These are phyloP conservation scores for Fregata magnificens DNA, from an alignment of 2,113 vertebrate genomes.

Conservation along the genomic window DNA sequence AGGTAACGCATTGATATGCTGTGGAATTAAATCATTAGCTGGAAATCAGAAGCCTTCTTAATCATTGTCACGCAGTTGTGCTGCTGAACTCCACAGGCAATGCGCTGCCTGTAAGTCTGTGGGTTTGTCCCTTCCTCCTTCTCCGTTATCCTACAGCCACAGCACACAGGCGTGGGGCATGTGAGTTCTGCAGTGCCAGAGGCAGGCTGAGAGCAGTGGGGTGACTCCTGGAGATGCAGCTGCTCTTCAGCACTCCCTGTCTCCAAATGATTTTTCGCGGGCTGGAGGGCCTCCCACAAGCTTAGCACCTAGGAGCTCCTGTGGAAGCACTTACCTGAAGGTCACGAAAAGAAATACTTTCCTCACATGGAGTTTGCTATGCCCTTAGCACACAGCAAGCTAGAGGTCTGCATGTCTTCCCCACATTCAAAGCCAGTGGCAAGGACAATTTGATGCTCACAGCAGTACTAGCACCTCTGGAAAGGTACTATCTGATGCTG, in stretches of 20 bases:
- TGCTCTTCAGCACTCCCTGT: not conserved
- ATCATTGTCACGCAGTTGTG: not conserved
- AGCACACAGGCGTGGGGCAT: accelerated
- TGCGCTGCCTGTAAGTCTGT: not conserved
- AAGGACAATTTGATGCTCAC: not conserved
- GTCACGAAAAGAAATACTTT: not conserved
- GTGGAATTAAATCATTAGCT: not conserved
- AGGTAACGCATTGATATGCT: not conserved
- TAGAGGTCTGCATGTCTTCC: not conserved
- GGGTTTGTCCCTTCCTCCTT: not conserved
- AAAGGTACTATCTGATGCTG: not conserved
- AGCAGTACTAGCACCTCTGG: no score
- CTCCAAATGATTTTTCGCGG: not conserved
- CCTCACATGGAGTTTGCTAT: not conserved
- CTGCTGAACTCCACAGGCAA: not conserved
- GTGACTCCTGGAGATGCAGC: not conserved
- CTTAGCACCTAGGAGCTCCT: not conserved
- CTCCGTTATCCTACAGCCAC: not conserved
- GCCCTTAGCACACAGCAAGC: not conserved
- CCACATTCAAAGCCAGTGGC: not conserved
- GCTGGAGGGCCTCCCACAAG: not conserved
- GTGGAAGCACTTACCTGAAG: not conserved
- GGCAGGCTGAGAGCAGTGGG: not conserved
- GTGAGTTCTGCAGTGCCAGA: not conserved
- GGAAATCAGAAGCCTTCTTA: not conserved